Evolutionary conservation across 1,140 invertebrate species (phyloP), one percentile per base, ranked within the genome.

Genomic region (Teleogryllus occipitalis): DNA sequence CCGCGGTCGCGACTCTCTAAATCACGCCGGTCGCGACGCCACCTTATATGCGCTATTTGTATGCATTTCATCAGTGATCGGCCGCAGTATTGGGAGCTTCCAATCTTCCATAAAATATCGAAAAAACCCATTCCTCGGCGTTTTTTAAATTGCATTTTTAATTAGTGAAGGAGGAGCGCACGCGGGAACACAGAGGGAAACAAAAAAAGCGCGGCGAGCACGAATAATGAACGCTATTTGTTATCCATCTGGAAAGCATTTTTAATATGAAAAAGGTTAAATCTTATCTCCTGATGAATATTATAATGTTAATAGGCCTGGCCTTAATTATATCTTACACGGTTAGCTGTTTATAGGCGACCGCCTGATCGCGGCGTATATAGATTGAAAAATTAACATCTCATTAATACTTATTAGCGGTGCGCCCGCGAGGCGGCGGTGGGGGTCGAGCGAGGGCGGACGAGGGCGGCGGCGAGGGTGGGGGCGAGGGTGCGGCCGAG

Each of bases 101-200:
- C 54, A 65, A 65, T 65, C 54, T 65, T 65, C 54, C 54, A 65
- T 65, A 65, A 65, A 65, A 65, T 65, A 65, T 65, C 54, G 54
- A 65, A 65, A 65, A 65, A 65, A 65, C 54, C 54, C 54, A 65
- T 65, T 65, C 54, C 54, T 65, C 54, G 54, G 54, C 54, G 54
- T 65, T 65, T 65, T 65, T 65, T 65, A 65, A 65, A 65, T 65
- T 65, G 54, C 54, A 65, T 65, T 65, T 65, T 65, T 65, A 65
- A 65, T 65, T 65, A 65, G 54, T 65, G 54, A 65, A 65, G 54
- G 54, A 65, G 54, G 54, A 65, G 54, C 10, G 54, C 54, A 3
- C 54, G 54, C 54, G 54, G 54, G 10, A 14, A 18, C 54, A 18
- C 54, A 65, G 10, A 65, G 54, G 54, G 54, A 65, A 65, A 65